Base-by-base conservation (phyloP, 2,888 invertebrate genomes). In the Eristalis tenax region DNA sequence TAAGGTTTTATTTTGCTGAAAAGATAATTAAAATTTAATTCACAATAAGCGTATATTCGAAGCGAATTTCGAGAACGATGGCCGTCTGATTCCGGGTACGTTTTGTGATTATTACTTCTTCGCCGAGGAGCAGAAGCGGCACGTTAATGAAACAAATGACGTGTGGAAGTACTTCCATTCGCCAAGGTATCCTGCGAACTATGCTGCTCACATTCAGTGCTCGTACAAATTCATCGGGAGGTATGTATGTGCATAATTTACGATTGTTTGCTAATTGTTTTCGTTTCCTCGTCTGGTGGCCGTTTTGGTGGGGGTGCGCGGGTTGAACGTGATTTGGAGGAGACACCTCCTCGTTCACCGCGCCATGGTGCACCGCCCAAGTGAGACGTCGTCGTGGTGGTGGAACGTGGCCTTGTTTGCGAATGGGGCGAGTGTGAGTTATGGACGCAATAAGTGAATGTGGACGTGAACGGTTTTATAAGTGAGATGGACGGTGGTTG, bases 181-280 rank as follows among this genome's bases (percentile, higher is more conserved):
- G 74, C 99, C 99, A 0, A 96, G 97, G 81, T 99, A 98, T 94
- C 99, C 99, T 88, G 98, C 99, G 90, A 96, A 97, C 90, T 99
- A 99, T 93, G 98, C 99, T 23, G 97, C 96, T 92, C 97, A 98
- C 93, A 96, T 97, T 91, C 95, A 96, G 91, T 99, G 98, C 93
- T 95, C 97, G 83, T 98, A 97, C 94, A 96, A 96, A 91, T 97
- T 99, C 92, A 95, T 96, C 90, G 98, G 98, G 74, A 96, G 97
- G 97, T 97, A 89, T 66, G 88, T 87, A 43, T 81, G 74, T 64
- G 28, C 61, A 43, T 80, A 66, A 78, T 78, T 83, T 83, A 81
- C 69, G 77, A 84, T 80, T 86, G 71, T 75, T 68, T 28, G 66
- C 65, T 83, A 82, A 74, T 78, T 86, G 74, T 69, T 79, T 75